Evolutionary conservation across 2,888 invertebrate species (phyloP).

Genomic region (Kryphioiulus occultus): DNA sequence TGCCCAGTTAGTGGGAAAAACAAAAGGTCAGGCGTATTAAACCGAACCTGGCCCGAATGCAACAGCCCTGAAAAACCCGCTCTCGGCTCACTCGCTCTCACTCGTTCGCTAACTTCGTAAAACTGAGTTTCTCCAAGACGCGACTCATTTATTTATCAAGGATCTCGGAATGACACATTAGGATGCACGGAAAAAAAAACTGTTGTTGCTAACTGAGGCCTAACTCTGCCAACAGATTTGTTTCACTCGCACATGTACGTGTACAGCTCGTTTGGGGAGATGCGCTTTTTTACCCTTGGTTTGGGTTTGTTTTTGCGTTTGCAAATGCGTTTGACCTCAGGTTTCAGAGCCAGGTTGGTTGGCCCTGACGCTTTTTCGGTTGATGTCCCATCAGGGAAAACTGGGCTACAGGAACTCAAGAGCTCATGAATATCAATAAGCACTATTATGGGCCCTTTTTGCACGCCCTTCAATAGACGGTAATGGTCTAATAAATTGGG

Average conservation of each 20-base stretch:
- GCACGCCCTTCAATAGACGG: too few relatives aligned
- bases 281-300: not conserved
- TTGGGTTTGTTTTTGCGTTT: not conserved
- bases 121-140: not conserved
- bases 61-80: conserved; percentile 6
- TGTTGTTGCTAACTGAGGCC: not conserved
- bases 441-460: too few relatives aligned
- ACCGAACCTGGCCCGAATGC: conserved; percentile 11
- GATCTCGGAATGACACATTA: conserved; percentile 5
- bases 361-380: too few relatives aligned
- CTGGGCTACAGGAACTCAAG: too few relatives aligned
- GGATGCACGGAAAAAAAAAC: not conserved
- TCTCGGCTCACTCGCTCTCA: not conserved
- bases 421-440: too few relatives aligned
- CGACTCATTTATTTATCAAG: not conserved
- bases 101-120: conserved; percentile 41
- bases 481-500: too few relatives aligned
- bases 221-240: not conserved
- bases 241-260: not conserved
- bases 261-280: not conserved
- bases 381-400: too few relatives aligned
- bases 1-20: not conserved
- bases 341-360: not conserved
- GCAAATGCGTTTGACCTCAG: not conserved
- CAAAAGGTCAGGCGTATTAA: not conserved